Base-by-base conservation (phyloP, 2,888 invertebrate species). In the Lasioglossum oenotherae region DNA sequence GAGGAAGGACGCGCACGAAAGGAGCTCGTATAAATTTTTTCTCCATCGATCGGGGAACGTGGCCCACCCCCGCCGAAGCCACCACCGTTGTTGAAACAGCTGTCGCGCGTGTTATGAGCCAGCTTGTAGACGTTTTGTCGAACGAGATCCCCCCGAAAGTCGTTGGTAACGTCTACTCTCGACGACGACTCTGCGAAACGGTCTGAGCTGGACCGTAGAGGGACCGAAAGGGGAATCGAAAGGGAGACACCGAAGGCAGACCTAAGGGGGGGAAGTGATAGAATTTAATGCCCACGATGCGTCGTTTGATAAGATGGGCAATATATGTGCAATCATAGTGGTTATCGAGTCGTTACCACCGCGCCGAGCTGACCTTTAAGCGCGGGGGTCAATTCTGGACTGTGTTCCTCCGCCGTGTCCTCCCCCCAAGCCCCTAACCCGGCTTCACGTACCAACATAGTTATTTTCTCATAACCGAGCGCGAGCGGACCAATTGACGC, bases 311-410 rank as follows among this genome's bases (percentile, higher is more conserved):
- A 91, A 90, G 89, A 89, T 85, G 89, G 84, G 89, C 89, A 88
- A 90, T 90, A 91, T 89, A 90, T 87, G 87, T 90, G 86, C 88
- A 91, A 91, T 90, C 84, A 90, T 82, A 85, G 88, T 89, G 89
- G 84, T 91, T 91, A 91, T 91, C 91, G 91, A 90, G 90, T 89
- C 88, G 91, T 89, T 91, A 88, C 83, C 90, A 89, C 84, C 87
- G 88, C 85, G 85, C 87, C 88, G 87, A 79, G 72, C 89, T 91
- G 92, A 91, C 91, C 92, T 91, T 91, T 91, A 88, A 89, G 86
- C 87, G 41, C 88, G 89, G 88, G 88, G 92, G 91, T 91, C 91
- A 91, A 91, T 91, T 91, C 91, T 85, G 91, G 75, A 57, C 84
- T 82, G 84, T 83, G 41, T 69, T 87, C 83, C 88, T 85, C 78